phyloP scores from a whole-genome alignment of 2,797 vertebrate species.

The Molossus alvarezi region DNA sequence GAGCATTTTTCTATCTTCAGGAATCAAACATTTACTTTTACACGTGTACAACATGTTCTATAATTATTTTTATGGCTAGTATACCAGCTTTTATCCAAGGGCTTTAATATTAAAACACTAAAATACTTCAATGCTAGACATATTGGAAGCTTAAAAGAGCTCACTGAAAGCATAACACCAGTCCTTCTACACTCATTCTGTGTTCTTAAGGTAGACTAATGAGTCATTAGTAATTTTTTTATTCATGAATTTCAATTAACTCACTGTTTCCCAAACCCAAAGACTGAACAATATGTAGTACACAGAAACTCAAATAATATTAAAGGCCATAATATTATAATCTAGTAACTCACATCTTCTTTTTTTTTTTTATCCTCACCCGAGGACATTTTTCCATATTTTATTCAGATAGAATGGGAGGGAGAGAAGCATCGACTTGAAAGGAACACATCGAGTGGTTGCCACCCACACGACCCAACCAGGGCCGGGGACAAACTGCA shows the following conservation, averaged over 20 bases:
- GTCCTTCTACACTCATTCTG: background rate
- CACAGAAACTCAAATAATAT: constrained; percentile 54
- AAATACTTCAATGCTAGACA: constrained; percentile 35
- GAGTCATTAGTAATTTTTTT: constrained; percentile 37
- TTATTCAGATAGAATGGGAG: too few relatives aligned
- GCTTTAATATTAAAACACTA: constrained; percentile 53
- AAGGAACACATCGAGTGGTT: too few relatives aligned
- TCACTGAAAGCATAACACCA: constrained; percentile 21
- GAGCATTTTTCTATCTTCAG: constrained; percentile 7
- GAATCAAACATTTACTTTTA: constrained; percentile 50
- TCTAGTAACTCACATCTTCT: too few relatives aligned
- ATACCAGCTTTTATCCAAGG: constrained; percentile 55
- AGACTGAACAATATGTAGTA: constrained; percentile 54
- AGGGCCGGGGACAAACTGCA: too few relatives aligned
- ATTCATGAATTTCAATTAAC: constrained; percentile 52
- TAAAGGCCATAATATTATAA: too few relatives aligned
- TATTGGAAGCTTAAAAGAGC: constrained; percentile 1
- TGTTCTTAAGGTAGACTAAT: constrained; percentile 25
- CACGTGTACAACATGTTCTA: constrained; percentile 4
- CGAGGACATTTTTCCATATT: too few relatives aligned
- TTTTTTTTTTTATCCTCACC: too few relatives aligned
- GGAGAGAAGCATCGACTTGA: too few relatives aligned
- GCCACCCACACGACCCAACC: too few relatives aligned
- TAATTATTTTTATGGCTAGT: constrained; percentile 44
- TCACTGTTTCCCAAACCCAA: background rate